Evolutionary conservation across 2,888 invertebrate species (phyloP), one percentile per base, ranked within the genome.

Genomic region (Scotopteryx bipunctaria): DNA sequence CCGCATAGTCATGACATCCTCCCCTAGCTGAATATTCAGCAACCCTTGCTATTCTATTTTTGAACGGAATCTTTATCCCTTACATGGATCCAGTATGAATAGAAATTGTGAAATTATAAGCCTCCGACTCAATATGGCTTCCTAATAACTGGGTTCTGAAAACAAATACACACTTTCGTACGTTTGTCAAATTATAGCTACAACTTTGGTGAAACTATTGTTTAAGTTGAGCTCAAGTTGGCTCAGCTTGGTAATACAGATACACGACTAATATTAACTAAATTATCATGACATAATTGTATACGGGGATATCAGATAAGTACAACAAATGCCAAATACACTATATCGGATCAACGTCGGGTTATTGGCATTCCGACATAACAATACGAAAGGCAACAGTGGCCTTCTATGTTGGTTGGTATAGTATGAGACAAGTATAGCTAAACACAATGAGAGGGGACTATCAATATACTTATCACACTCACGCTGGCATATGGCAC

Each of bases 351-450:
- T 13, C 21, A 13, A 4, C 21, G 37, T 19, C 29, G n/a, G 37
- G 14, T 52, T 47, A 53, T 43, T 47, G 53, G 38, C 37, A 53
- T 53, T 53, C 33, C 15, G 42, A 52, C 46, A 52, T 37, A 33
- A 8, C 32, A 47, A 47, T 31, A 42, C 46, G 25, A 46, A 29
- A 36, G 27, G 16, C 19, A 16, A 43, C 31, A 43, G 23, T 50
- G 23, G 32, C n/a, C 27, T 46, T 31, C 32, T 32, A 46, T 46
- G 19, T 8, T 35, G 11, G 21, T 9, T 16, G 16, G 16, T 11
- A n/a, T 16, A 35, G 17, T 9, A 5, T 23, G 17, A 5, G 1
- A 14, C 27, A 29, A n/a, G 17, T 40, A 40, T 16, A n/a, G 16
- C 40, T 16, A 16, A 2, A 27, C 3, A 33, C 19, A 21, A 25